Evolutionary conservation across 2,113 vertebrate genomes (phyloP).

Genomic region (Tupaia tana): DNA sequence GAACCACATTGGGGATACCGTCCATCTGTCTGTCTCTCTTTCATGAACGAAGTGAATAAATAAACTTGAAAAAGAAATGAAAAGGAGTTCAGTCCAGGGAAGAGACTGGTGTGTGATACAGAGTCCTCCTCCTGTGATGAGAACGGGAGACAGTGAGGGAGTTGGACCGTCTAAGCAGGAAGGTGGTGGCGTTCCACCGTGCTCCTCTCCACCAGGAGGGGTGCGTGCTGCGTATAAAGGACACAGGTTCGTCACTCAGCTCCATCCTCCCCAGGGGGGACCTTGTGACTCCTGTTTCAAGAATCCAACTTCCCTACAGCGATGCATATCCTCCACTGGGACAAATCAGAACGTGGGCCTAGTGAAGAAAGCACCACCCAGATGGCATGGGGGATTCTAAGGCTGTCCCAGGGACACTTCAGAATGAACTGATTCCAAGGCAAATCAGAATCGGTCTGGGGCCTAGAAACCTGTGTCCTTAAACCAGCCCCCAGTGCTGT

Average conservation of each 20-base stretch:
- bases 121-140: fast-evolving
- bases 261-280: neutral
- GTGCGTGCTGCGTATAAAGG: fast-evolving
- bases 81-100: neutral
- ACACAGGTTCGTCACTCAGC: neutral
- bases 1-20: too few species aligned
- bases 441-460: neutral
- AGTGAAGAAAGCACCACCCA: neutral
- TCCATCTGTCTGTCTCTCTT: too few species aligned
- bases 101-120: fast-evolving
- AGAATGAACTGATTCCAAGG: neutral
- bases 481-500: too few species aligned
- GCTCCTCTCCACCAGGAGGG: neutral
- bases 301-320: neutral
- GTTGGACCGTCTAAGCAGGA: neutral
- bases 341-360: neutral
- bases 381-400: neutral
- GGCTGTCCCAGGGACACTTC: neutral
- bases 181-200: neutral
- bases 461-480: neutral
- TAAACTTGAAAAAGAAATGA: too few species aligned
- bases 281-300: neutral
- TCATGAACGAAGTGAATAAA: too few species aligned
- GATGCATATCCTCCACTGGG: fast-evolving
- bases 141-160: neutral